These are phyloP conservation scores for Archivesica marissinica DNA, from an alignment of 1,140 invertebrate species.

Conservation along the genomic window DNA sequence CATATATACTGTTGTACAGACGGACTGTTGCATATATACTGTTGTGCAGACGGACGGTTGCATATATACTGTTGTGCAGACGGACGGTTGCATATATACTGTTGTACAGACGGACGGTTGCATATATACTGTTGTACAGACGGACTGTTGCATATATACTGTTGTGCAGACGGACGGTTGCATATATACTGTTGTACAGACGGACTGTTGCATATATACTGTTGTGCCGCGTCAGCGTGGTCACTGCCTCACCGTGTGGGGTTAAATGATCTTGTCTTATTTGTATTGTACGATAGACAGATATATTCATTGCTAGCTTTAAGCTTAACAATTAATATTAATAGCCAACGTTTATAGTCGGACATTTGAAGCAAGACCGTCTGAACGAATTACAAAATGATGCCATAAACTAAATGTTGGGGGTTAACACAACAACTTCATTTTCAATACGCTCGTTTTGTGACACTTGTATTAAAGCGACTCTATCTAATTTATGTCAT, in stretches of 20 bases:
- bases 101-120: too few species aligned
- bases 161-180: too few species aligned
- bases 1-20: too few species aligned
- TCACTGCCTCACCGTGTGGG: neutral
- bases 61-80: too few species aligned
- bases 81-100: too few species aligned
- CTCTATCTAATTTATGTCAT: slow-evolving; percentile 49
- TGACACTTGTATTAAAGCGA: slow-evolving; percentile 45
- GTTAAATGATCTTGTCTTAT: slow-evolving; percentile 7
- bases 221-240: slow-evolving; percentile 20
- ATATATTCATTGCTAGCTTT: slow-evolving; percentile 32
- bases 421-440: slow-evolving; percentile 43
- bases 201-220: neutral
- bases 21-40: too few species aligned
- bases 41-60: too few species aligned
- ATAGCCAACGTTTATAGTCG: slow-evolving; percentile 32
- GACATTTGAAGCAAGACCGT: slow-evolving; percentile 19
- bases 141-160: too few species aligned
- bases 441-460: slow-evolving; percentile 19
- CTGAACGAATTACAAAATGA: slow-evolving; percentile 16
- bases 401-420: slow-evolving; percentile 35
- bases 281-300: slow-evolving; percentile 8
- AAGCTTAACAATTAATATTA: slow-evolving; percentile 54
- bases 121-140: too few species aligned
- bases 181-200: too few species aligned